Evolutionary conservation across 2,113 vertebrate genomes (phyloP).

Genomic region (Neotoma lepida): DNA sequence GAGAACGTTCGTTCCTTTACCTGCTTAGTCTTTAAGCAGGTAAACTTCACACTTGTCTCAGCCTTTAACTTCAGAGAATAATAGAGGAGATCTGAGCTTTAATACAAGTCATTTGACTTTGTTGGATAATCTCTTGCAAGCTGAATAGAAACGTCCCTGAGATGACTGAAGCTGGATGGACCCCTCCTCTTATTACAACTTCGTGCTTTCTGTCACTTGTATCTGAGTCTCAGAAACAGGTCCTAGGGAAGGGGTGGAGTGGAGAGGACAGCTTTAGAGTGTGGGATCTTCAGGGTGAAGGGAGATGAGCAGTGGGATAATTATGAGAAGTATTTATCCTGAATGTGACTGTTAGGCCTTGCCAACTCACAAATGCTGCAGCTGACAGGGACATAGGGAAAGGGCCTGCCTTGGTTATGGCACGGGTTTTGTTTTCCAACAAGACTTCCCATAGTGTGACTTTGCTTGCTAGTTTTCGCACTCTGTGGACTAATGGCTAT

Average conservation of each 20-base stretch:
- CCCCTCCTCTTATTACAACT: background rate
- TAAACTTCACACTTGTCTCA: background rate
- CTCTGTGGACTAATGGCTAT: background rate
- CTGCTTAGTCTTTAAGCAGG: too few species aligned
- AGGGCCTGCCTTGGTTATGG: background rate
- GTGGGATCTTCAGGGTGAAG: background rate
- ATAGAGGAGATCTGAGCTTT: background rate
- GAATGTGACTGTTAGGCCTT: background rate
- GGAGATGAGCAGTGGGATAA: background rate
- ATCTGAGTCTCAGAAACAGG: background rate
- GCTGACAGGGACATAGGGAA: background rate
- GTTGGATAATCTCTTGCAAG: slow-evolving; percentile 47
- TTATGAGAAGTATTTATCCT: background rate
- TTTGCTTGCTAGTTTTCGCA: background rate
- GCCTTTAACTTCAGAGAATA: background rate
- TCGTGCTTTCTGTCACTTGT: background rate
- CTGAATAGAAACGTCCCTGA: background rate
- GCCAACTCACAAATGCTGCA: background rate
- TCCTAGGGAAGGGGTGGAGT: background rate
- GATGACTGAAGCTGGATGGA: background rate
- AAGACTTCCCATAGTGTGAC: background rate
- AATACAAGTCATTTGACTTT: background rate
- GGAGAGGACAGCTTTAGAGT: too few species aligned
- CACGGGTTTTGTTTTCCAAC: background rate
- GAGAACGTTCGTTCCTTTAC: background rate